phyloP scores from a whole-genome alignment of 1,140 invertebrate species.

The Neotoxoptera formosana region DNA sequence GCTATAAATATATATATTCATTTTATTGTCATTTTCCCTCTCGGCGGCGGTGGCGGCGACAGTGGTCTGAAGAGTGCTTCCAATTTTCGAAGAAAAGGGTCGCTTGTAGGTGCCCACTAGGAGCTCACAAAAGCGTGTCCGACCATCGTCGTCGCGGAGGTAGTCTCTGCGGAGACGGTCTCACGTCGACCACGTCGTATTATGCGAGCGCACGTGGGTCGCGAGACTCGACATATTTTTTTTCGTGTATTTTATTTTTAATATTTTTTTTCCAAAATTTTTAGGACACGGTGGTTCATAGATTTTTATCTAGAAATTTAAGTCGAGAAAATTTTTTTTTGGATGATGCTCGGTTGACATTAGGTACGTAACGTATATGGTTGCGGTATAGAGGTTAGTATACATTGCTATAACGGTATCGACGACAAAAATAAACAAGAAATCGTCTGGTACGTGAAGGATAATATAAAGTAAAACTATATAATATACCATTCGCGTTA shows the following conservation, averaged over 20 bases:
- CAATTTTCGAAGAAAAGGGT: not conserved
- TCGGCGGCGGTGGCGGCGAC: no score
- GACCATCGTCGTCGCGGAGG: not conserved
- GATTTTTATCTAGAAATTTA: no score
- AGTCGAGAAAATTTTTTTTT: not conserved
- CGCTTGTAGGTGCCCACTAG: not conserved
- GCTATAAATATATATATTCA: not conserved
- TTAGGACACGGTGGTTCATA: not conserved
- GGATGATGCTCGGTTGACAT: not conserved
- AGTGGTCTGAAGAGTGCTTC: not conserved
- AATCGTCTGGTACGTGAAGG: not conserved
- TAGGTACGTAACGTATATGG: not conserved
- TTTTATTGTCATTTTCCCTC: not conserved
- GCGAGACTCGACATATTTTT: not conserved
- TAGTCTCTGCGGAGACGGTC: not conserved
- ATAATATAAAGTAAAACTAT: not conserved
- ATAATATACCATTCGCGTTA: not conserved
- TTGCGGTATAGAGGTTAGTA: no score
- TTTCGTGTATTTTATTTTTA: not conserved
- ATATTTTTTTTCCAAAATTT: not conserved
- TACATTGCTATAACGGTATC: not conserved
- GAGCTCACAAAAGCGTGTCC: not conserved
- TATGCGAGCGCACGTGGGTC: not conserved
- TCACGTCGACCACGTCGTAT: not conserved
- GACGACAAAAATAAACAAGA: not conserved